Evolutionary conservation across 2,888 invertebrate species (phyloP), one percentile per base, ranked within the genome.

Genomic region (Psylliodes chrysocephalus): DNA sequence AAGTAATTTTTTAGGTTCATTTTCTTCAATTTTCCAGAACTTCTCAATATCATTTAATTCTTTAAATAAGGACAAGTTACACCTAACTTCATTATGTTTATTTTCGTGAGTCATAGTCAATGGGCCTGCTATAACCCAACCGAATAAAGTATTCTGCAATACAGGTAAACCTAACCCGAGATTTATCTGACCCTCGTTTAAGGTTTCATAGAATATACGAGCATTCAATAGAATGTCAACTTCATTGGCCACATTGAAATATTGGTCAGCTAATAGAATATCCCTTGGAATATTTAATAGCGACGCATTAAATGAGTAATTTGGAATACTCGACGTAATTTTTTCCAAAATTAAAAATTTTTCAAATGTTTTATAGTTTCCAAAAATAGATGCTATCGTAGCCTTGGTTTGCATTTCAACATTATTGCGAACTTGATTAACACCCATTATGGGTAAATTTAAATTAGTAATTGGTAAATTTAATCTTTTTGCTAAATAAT

Each of bases 211-310:
- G 51, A 64, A 64, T 44, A 60, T 40, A 6, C 51, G 30, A 35
- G 62, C 66, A 7, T 62, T 59, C 44, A 66, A 30, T 8, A 66
- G 54, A 35, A 66, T 30, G 33, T 66, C 60, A 17, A 63, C 53
- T 3, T 33, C 33, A 22, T 53, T 18, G 1, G 44, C 22, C 33
- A 52, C n/a, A 42, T 40, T 8, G 12, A 61, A 65, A 3, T 38
- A 6, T 15, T 42, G 35, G 40, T 61, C 65, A 12, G 61, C 60
- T 18, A 65, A 17, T 12, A 40, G 33, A 10, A 63, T 51, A 6
- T 25, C 1, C 3, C 28, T 28, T 1, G 38, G 35, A 14, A 54
- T 62, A 38, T 35, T 57, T 17, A 44, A 57, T 19, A 22, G 6
- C 61, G 22, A 12, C 10, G 25, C 10, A 22, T 40, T 28, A 10